Conservation (phyloP, 1,140 invertebrate genomes). For the Asobara japonica region DNA sequence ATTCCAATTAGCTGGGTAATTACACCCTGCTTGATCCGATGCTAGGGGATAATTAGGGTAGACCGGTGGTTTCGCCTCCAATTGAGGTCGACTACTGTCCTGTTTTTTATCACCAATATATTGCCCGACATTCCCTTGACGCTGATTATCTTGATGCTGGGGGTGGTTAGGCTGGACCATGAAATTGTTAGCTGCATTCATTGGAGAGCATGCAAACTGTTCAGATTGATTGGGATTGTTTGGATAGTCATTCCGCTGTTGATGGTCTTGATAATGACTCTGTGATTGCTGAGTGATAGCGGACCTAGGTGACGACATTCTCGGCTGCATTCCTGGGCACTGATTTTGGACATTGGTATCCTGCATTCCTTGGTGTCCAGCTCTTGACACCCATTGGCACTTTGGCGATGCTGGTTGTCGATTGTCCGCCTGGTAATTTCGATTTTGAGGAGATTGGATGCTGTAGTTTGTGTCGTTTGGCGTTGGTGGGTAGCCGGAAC, state of each 20-base stretch:
- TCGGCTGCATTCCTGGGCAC: slow-evolving; percentile 35
- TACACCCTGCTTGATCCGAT: slow-evolving; percentile 38
- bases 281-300: slow-evolving; percentile 42
- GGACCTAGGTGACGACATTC: slow-evolving; percentile 35
- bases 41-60: slow-evolving; percentile 39
- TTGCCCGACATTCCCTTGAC: slow-evolving; percentile 27
- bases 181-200: slow-evolving; percentile 41
- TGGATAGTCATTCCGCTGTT: slow-evolving; percentile 23
- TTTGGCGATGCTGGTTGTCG: slow-evolving; percentile 51
- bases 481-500: slow-evolving; percentile 48
- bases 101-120: slow-evolving; percentile 36
- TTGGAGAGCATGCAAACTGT: slow-evolving; percentile 31
- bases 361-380: slow-evolving; percentile 13
- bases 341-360: slow-evolving; percentile 41
- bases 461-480: slow-evolving; percentile 46
- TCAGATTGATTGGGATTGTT: slow-evolving; percentile 40
- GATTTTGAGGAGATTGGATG: slow-evolving; percentile 45
- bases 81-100: slow-evolving; percentile 33
- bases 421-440: slow-evolving; percentile 51
- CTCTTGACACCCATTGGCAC: slow-evolving; percentile 46
- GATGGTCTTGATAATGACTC: slow-evolving; percentile 34
- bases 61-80: slow-evolving; percentile 36
- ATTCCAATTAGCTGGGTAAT: slow-evolving; percentile 44
- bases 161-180: slow-evolving; percentile 36
- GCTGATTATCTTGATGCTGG: slow-evolving; percentile 25